Evolutionary conservation across 2,113 vertebrate genomes (phyloP).

Genomic region (Tapirus terrestris): DNA sequence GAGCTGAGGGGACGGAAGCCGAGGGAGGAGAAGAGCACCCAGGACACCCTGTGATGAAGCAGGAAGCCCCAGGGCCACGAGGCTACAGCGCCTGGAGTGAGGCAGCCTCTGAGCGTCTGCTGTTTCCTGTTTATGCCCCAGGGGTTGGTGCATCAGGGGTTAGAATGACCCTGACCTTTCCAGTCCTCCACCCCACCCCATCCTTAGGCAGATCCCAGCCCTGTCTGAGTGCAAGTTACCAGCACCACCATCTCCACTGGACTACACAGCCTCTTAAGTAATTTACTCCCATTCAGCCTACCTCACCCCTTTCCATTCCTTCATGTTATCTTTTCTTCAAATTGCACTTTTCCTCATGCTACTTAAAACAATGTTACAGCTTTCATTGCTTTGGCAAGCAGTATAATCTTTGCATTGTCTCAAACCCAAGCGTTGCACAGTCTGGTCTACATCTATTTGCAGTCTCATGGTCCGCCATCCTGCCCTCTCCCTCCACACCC

Average conservation of each 20-base stretch:
- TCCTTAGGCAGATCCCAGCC: neutral
- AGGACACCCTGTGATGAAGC: neutral
- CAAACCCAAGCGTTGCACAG: neutral
- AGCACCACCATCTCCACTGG: neutral
- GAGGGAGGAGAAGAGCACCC: neutral
- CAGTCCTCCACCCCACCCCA: neutral
- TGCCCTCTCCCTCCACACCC: neutral
- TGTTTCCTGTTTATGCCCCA: neutral
- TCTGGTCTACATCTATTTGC: neutral
- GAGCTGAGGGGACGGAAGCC: neutral
- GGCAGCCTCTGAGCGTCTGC: neutral
- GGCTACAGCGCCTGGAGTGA: too few relatives aligned
- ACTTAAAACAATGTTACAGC: neutral
- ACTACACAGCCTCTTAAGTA: neutral
- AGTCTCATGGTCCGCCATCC: neutral
- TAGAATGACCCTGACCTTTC: neutral
- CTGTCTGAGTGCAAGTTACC: neutral
- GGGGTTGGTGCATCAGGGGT: neutral
- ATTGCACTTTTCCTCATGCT: neutral
- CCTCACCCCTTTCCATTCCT: neutral
- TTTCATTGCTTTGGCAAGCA: neutral
- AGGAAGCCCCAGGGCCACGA: neutral
- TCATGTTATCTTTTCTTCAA: neutral
- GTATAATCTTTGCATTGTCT: neutral
- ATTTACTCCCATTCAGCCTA: neutral